Conservation (phyloP, 2,797 vertebrate species). For the Myiothlypis chrysogaster region DNA sequence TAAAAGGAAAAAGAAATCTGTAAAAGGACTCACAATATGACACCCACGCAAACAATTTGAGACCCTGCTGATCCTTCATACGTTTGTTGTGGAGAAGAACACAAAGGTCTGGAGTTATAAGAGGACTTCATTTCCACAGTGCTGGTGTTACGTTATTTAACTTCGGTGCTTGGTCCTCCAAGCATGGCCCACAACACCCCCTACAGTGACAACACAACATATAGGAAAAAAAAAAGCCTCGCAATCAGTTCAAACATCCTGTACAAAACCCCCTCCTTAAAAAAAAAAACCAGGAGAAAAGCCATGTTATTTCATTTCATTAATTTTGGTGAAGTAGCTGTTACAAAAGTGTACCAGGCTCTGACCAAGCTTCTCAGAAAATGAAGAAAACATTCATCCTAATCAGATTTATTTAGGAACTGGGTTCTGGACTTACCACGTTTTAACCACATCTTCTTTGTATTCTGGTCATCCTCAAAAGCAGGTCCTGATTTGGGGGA, state of each 20-base stretch:
- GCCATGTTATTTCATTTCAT: rapidly evolving
- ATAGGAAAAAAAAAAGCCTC: not conserved
- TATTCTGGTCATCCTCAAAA: not conserved
- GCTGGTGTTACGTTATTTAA: not conserved
- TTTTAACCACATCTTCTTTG: not conserved
- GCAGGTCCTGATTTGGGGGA: rapidly evolving
- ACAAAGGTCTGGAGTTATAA: not conserved
- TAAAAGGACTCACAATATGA: not conserved
- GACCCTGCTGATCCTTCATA: not conserved
- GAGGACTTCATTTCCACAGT: not conserved
- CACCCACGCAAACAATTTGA: rapidly evolving
- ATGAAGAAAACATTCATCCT: not conserved
- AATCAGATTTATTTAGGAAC: not conserved
- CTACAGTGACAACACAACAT: rapidly evolving
- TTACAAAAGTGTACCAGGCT: not conserved
- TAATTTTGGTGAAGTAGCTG: not conserved
- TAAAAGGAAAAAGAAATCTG: not conserved
- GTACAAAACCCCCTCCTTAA: not conserved
- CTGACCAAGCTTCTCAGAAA: not conserved
- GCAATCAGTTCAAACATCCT: not conserved
- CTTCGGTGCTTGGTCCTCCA: rapidly evolving
- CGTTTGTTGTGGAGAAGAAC: not conserved
- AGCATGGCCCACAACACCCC: not conserved
- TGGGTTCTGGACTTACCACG: rapidly evolving
- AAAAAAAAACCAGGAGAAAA: not conserved